Evolutionary conservation across 2,113 vertebrate genomes (phyloP).

Genomic region (Pangasianodon gigas): DNA sequence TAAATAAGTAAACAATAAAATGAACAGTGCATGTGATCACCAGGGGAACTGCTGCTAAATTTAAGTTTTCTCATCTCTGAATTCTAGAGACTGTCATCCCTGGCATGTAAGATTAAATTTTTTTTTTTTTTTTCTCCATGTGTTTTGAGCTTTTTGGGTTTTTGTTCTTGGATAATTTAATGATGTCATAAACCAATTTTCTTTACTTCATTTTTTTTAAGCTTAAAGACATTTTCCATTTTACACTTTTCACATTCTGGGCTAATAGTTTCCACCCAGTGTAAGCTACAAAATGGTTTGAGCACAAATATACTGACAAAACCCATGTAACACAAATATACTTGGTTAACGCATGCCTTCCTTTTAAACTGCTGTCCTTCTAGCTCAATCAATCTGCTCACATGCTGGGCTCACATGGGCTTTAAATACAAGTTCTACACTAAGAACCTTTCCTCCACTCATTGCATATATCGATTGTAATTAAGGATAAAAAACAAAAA

Average conservation of each 20-base stretch:
- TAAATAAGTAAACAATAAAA: neutral
- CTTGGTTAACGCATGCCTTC: neutral
- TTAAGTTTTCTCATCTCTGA: neutral
- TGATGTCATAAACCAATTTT: neutral
- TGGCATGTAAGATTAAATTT: conserved; percentile 25
- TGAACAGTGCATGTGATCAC: neutral
- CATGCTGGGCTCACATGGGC: neutral
- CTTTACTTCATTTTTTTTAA: neutral
- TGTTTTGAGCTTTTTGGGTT: neutral
- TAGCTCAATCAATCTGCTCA: neutral
- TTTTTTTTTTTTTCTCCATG: neutral
- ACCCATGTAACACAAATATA: neutral
- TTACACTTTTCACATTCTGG: neutral
- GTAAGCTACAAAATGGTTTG: neutral
- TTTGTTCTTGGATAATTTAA: neutral
- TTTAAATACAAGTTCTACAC: neutral
- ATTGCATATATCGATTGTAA: neutral
- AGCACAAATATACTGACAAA: neutral
- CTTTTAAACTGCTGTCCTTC: neutral
- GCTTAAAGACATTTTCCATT: too few relatives aligned
- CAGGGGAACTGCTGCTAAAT: neutral
- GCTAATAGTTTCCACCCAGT: neutral
- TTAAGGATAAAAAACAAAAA: neutral
- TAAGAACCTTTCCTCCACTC: neutral
- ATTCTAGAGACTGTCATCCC: conserved; percentile 10